Base-by-base conservation (phyloP, 2,888 invertebrate species). In the Lepidochrysops patricia region DNA sequence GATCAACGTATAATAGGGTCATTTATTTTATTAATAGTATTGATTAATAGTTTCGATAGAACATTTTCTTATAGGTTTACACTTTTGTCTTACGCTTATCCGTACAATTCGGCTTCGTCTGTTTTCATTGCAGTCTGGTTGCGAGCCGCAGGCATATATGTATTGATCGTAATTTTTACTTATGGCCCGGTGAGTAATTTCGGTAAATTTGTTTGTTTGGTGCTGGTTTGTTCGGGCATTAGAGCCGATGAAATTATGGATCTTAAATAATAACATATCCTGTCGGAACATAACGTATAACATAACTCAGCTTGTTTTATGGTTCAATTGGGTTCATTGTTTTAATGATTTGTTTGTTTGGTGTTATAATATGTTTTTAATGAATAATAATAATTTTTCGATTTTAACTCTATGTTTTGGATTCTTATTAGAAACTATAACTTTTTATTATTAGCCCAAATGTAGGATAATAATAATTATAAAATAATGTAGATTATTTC, bases 201-300 rank as follows among this genome's bases (percentile, higher is more conserved):
- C 71, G 83, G 80, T 83, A 83, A 86, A 87, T 85, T 84, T 85
- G 86, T 86, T 85, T 84, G 83, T 81, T 79, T 80, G 82, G 79
- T 75, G 72, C 72, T 68, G 72, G 77, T 80, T 80, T 79, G 80
- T 82, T 34, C 79, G 76, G 75, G 72, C 78, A 82, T 84, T 83
- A 84, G 80, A 76, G 72, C 75, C 73, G 70, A 66, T 65, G 67
- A 72, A 75, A 75, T 82, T 82, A 81, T 80, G 78, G 72, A 77
- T 77, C 76, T 70, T 73, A 74, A 76, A 75, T 82, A 76, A 82
- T 77, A 80, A 80, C 77, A 79, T 80, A 79, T 75, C 76, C 66
- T 61, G 64, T 64, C 60, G 58, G 49, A 64, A 63, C 37, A n/a
- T 4, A 26, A 50, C 57, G 58, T 37, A 23, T 23, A 43, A 23